Evolutionary conservation across 2,888 invertebrate genomes (phyloP), one percentile per base, ranked within the genome.

Genomic region (Chirona hameri): DNA sequence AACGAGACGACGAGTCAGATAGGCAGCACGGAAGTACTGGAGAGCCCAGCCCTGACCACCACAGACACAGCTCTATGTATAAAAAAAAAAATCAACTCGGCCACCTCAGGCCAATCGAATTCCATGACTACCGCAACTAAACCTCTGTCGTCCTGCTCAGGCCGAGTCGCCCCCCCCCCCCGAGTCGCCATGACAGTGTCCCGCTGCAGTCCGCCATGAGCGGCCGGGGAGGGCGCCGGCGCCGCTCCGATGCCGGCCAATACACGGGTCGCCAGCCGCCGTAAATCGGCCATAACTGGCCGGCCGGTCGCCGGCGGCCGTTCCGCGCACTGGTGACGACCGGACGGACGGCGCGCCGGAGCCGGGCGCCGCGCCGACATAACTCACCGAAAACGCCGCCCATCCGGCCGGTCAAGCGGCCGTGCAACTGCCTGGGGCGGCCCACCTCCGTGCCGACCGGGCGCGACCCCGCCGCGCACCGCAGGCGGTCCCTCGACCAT

Each of bases 251-350:
- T 12, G 10, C 27, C 10, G n/a, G 65, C 65, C 65, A 65, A 65
- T 65, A 65, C 27, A 65, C 24, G n/a, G n/a, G 7, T 27, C n/a
- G n/a, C n/a, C n/a, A 10, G 5, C 27, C 27, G 65, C 65, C 65
- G 65, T 65, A 27, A 65, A 65, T 65, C 65, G 65, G 65, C 65
- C 27, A 65, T 65, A 65, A 27, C 65, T 27, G n/a, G 65, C 65
- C 65, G 65, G 24, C 65, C 60, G n/a, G 65, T 65, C 65, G 65
- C 65, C 4, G n/a, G n/a, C n/a, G 65, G 27, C 65, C 65, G 65
- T 65, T 65, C 65, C 65, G 65, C 65, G 65, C 65, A n/a, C n/a
- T 65, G 65, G 52, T 52, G 52, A 52, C 52, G 12, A 12, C 12
- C 52, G 15, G 48, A 52, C 52, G 48, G n/a, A 27, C 65, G n/a